Evolutionary conservation across 2,888 invertebrate genomes (phyloP), one percentile per base, ranked within the genome.

Genomic region (Amiota communis): DNA sequence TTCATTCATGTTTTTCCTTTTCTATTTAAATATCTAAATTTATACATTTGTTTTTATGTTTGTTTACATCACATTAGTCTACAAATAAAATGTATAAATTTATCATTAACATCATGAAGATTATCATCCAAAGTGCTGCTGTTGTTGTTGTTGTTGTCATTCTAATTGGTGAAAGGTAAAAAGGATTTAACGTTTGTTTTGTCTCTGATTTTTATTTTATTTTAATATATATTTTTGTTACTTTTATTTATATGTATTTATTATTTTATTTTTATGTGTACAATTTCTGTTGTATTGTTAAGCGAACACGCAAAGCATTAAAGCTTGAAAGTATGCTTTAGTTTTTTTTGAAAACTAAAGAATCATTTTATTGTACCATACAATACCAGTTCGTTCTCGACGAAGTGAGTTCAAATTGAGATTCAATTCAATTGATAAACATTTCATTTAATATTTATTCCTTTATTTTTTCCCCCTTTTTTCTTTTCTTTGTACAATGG

Each of bases 91-190:
- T 23, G 23, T 23, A 23, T 23, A 23, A 23, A 23, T 23, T 23
- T 23, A 23, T 23, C 23, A 23, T 23, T 23, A 23, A 23, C 3
- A 23, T 36, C 36, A 36, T 36, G 36, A 36, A 36, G 36, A 36
- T 36, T 36, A 36, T 36, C 36, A 36, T 36, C 6, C 36, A 36
- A 36, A 36, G 36, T 36, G 36, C 36, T 36, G 23, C 3, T 23
- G 23, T 23, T 23, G 23, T 23, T 23, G 23, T 23, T 68, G 51
- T 56, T 23, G 53, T 53, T 57, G 36, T 56, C 47, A 15, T 53
- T 71, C 46, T 71, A 71, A 72, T 72, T 72, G 72, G 56, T 57
- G 56, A 56, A 63, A 57, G 73, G 70, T 70, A 57, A 70, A 73
- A 70, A 65, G 70, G 73, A 70, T 65, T 73, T 65, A 36, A 47